Conservation (phyloP, 2,888 invertebrate species). For the Noctua janthe region DNA sequence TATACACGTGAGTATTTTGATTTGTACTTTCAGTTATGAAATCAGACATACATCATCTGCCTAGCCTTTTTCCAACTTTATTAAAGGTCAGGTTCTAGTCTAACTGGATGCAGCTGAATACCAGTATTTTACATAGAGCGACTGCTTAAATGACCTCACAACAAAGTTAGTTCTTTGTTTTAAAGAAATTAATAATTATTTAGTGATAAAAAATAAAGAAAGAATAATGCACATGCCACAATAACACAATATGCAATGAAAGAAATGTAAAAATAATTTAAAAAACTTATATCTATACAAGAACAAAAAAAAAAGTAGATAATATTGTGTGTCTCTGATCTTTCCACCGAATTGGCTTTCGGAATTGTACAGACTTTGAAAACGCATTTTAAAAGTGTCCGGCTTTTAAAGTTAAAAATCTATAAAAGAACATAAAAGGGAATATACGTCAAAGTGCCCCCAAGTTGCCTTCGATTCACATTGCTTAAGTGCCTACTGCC, state of each 20-base stretch:
- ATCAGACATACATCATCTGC: neutral
- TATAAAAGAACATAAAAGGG: neutral
- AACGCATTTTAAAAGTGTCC: neutral
- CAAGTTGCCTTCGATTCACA: neutral
- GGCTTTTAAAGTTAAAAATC: neutral
- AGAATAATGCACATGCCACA: too few relatives aligned
- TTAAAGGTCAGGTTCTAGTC: neutral
- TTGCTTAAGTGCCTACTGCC: neutral
- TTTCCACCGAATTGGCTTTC: neutral
- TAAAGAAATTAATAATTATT: too few relatives aligned
- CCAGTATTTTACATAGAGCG: too few relatives aligned
- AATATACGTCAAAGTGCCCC: neutral
- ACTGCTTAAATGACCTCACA: too few relatives aligned
- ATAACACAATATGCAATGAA: too few relatives aligned
- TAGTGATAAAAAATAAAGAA: too few relatives aligned
- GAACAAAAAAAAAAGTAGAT: too few relatives aligned
- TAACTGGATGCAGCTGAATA: neutral
- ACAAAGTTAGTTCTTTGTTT: too few relatives aligned
- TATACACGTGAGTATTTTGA: conserved; percentile 92
- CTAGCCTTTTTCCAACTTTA: neutral
- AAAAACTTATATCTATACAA: too few relatives aligned
- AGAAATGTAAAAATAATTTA: too few relatives aligned
- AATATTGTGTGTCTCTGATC: too few relatives aligned
- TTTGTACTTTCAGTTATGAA: neutral
- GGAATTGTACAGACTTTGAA: neutral